Base-by-base conservation (phyloP, 92 coral and sea anemone species). In the Umimayanthus chanpuru region DNA sequence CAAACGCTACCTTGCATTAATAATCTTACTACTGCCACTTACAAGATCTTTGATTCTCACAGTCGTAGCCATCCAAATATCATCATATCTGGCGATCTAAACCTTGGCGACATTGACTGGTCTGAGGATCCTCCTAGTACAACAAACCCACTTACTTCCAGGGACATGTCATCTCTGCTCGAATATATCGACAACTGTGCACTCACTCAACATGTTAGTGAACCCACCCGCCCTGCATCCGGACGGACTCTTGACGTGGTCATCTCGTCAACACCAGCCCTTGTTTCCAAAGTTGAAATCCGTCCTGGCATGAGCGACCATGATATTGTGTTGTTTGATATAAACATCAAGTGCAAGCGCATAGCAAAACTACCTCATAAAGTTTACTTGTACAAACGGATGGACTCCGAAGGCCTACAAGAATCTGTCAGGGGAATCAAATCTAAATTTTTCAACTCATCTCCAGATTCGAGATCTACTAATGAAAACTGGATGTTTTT, bases 351-450 rank as follows among this genome's bases (percentile, higher is more conserved):
- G 73, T 77, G 21, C 58, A 77, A 41, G 81, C 81, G 81, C 61
- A 77, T 77, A 77, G 65, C 81, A 77, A 61, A 18, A 61, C 68
- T 26, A 61, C 68, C 68, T 61, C 68, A 61, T 61, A 61, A 61
- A 53, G 58, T 53, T 53, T 53, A 53, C 68, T 61, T 21, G 68
- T 61, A 50, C 82, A 50, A 79, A 50, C 67, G 68, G 82, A 15
- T 79, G 67, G 68, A 50, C 82, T 79, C 82, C 23, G 40, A 79
- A 47, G 67, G 68, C 82, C 66, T 39, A 65, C 58, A 81, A n/a
- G 73, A 67, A n/a, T n/a, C 32, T 67, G 73, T 6, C 32, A 8
- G 30, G 73, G 73, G 32, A 67, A 67, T 67, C 73, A 67, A 67
- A 67, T 67, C 73, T n/a, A 11, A 67, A 67, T 53, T 67, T 67